Percentiles rank a stretch among this genome's conserved stretches.
Evolutionary conservation across 2,888 invertebrate genomes (phyloP).

Genomic region (Mellilla xanthometata): DNA sequence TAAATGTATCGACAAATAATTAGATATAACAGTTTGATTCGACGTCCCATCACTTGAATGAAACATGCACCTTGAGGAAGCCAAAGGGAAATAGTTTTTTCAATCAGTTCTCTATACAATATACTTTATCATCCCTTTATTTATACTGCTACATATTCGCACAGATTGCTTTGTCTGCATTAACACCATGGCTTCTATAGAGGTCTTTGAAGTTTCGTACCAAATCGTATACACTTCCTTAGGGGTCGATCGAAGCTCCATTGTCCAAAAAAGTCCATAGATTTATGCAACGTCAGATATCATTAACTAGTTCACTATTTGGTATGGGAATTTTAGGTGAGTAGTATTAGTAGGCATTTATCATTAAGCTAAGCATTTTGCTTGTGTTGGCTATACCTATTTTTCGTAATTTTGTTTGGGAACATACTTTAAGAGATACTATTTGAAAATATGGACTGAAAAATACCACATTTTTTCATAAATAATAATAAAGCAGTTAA

Average conservation of each 20-base stretch:
- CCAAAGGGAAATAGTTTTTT: slow-evolving; percentile 77
- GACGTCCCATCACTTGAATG: background rate
- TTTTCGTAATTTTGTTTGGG: too few species aligned
- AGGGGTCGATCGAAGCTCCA: slow-evolving; percentile 41
- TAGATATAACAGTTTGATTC: slow-evolving; percentile 28
- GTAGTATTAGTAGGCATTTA: too few species aligned
- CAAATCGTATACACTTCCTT: slow-evolving; percentile 14
- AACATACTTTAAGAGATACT: too few species aligned
- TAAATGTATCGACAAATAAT: too few species aligned
- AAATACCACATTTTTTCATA: too few species aligned
- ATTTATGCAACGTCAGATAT: slow-evolving; percentile 48
- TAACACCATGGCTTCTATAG: slow-evolving; percentile 53
- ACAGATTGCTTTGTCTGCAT: slow-evolving; percentile 63
- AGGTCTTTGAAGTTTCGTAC: slow-evolving; percentile 23
- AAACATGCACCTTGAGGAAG: slow-evolving; percentile 73
- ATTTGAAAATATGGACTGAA: too few species aligned
- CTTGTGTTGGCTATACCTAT: too few species aligned
- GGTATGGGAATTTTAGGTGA: slow-evolving; percentile 41
- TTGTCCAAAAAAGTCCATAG: slow-evolving; percentile 45
- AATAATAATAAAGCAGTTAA: too few species aligned
- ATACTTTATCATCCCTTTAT: slow-evolving; percentile 75
- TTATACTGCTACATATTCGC: slow-evolving; percentile 77
- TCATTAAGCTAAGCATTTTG: too few species aligned
- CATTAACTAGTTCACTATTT: slow-evolving; percentile 39
- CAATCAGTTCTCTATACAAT: slow-evolving; percentile 76